Base-by-base conservation (phyloP, 2,888 invertebrate genomes). In the Automeris io region DNA sequence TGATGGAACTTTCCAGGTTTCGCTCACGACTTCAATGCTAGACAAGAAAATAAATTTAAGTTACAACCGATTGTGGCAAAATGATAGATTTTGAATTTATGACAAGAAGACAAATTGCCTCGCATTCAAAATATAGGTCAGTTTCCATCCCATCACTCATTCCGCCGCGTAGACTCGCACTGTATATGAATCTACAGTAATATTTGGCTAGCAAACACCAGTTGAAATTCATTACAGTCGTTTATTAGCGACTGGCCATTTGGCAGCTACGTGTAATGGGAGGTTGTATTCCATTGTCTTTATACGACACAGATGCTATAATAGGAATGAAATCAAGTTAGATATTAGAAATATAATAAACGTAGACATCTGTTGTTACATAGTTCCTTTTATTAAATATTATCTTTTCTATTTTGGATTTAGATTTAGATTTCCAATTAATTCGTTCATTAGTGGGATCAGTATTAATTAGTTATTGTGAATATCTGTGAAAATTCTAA, bases 151-250 rank as follows among this genome's bases (percentile, higher is more conserved):
- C 5, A 21, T 21, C 8, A 21, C 7, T 12, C 5, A 33, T 22
- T 7, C 19, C n/a, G n/a, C 6, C 12, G 9, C 9, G 5, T 3
- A 7, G 5, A 29, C 29, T 9, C n/a, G 6, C 7, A 23, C 22
- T 5, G n/a, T 26, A 25, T 18, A 37, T 22, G 18, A 37, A 37
- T 8, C 23, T 32, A 32, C 32, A 32, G 16, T 37, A 23, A 12
- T 22, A 37, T 37, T 37, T 37, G 37, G 37, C 37, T 23, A 23
- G 37, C 32, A 31, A 32, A 37, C 37, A 13, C 16, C n/a, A 18
- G 31, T 32, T n/a, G 32, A 32, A 31, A 37, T 37, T 23, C 37
- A 37, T 37, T 37, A 37, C 23, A 4, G 37, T 8, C 32, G 32
- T 37, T 31, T 32, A 32, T 32, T 32, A 32, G 16, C 7, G 21